Conservation (phyloP, 1,140 invertebrate genomes). For the Drosophila sproati region DNA sequence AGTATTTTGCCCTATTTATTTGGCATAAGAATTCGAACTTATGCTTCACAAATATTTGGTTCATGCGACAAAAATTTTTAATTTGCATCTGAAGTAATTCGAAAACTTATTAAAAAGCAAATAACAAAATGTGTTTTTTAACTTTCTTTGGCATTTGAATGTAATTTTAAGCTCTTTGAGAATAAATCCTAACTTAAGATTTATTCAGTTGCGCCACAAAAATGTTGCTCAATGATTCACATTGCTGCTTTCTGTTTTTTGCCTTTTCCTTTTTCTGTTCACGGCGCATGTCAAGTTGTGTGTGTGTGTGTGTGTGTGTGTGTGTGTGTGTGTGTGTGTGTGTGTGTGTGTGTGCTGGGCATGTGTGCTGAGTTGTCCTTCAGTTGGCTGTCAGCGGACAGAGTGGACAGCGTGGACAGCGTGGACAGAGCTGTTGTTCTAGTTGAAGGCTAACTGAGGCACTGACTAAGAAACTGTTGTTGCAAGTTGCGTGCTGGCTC, state of each 20-base stretch:
- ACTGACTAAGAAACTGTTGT: slow-evolving; percentile 16
- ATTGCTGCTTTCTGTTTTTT: slow-evolving; percentile 7
- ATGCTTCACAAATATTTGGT: too few relatives aligned
- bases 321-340: slow-evolving; percentile 48
- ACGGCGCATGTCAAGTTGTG: slow-evolving; percentile 52
- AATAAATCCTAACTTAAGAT: too few relatives aligned
- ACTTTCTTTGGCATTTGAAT: not conserved
- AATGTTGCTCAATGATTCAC: not conserved
- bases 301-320: slow-evolving; percentile 30
- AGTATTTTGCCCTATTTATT: too few relatives aligned
- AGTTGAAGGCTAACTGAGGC: slow-evolving; percentile 27
- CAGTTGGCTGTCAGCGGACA: slow-evolving; percentile 41
- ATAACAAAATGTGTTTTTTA: too few relatives aligned
- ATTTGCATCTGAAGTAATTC: too few relatives aligned
- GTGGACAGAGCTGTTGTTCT: slow-evolving; percentile 3
- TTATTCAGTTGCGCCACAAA: too few relatives aligned
- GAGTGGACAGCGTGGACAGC: not conserved
- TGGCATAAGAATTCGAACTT: too few relatives aligned
- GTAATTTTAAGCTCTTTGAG: too few relatives aligned
- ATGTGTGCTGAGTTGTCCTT: slow-evolving; percentile 66
- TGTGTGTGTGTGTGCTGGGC: slow-evolving; percentile 60
- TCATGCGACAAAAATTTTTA: too few relatives aligned
- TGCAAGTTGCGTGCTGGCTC: slow-evolving; percentile 65
- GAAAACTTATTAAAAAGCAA: too few relatives aligned
- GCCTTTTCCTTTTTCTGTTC: not conserved